Conservation (phyloP, 2,113 vertebrate species). For the Ranitomeya variabilis region DNA sequence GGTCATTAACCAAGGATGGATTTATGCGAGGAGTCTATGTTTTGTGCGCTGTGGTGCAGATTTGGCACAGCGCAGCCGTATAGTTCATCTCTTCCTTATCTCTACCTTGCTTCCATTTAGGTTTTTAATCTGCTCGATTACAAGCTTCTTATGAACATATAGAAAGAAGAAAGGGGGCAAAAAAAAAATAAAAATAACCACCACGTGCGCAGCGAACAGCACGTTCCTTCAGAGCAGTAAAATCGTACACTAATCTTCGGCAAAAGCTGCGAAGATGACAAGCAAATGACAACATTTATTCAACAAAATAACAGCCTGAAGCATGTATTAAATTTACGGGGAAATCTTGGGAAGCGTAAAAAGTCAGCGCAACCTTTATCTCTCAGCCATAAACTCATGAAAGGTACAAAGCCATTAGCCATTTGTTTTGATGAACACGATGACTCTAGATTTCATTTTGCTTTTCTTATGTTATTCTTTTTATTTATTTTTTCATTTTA, state of each 20-base stretch:
- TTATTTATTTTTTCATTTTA: slow-evolving; percentile 35
- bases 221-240: slow-evolving; percentile 41
- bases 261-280: slow-evolving; percentile 53
- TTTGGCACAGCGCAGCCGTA: slow-evolving; percentile 20
- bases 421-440: slow-evolving; percentile 47
- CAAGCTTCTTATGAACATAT: slow-evolving; percentile 44
- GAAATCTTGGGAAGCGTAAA: slow-evolving; percentile 52
- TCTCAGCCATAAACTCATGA: slow-evolving; percentile 50
- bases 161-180: slow-evolving; percentile 17
- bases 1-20: slow-evolving; percentile 48
- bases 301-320: slow-evolving; percentile 54
- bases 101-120: slow-evolving; percentile 50
- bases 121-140: slow-evolving; percentile 54
- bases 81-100: slow-evolving; percentile 53
- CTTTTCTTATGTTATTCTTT: slow-evolving; percentile 44
- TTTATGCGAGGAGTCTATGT: slow-evolving; percentile 32
- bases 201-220: slow-evolving; percentile 26
- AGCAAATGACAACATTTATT: slow-evolving; percentile 59
- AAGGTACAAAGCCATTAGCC: slow-evolving; percentile 57
- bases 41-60: slow-evolving; percentile 31
- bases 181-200: neutral
- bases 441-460: slow-evolving; percentile 34
- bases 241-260: slow-evolving; percentile 55
- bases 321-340: slow-evolving; percentile 52
- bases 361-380: slow-evolving; percentile 54